phyloP scores from a whole-genome alignment of 2,113 vertebrate genomes.

The Leuciscus idus region DNA sequence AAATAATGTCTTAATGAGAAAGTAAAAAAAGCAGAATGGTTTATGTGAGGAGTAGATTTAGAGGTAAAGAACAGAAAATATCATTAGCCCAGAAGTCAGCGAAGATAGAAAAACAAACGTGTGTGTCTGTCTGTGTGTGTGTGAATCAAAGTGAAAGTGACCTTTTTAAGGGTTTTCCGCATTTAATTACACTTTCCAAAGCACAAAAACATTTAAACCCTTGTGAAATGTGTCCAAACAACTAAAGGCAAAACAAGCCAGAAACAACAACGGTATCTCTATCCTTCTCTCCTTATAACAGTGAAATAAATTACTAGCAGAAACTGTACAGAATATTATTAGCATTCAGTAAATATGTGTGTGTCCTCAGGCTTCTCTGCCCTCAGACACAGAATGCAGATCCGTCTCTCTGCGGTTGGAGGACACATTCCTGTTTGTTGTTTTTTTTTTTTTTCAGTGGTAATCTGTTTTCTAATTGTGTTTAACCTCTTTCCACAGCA shows the following conservation, averaged over 20 bases:
- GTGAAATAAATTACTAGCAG: not conserved
- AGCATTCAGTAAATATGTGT: conserved; percentile 7
- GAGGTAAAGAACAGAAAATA: not conserved
- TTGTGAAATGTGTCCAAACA: conserved; percentile 35
- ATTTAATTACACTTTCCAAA: conserved; percentile 21
- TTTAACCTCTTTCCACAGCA: conserved; percentile 9
- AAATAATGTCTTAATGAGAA: conserved; percentile 9
- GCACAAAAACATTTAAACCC: conserved; percentile 49
- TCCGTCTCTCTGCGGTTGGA: not conserved
- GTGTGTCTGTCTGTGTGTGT: not conserved
- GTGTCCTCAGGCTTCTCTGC: not conserved
- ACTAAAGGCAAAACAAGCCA: conserved; percentile 3
- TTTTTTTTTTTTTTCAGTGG: not conserved
- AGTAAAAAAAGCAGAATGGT: not conserved
- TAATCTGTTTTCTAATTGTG: conserved; percentile 27
- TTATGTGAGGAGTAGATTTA: not conserved
- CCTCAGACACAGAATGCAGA: not conserved
- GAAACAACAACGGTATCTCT: not conserved
- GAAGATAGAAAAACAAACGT: not conserved
- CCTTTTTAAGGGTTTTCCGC: conserved; percentile 38
- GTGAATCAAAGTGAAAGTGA: conserved; percentile 18
- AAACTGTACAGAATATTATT: conserved; percentile 1
- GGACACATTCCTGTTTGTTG: conserved; percentile 15
- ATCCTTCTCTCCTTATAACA: not conserved
- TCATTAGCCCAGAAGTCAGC: not conserved